These are phyloP conservation scores for Suillia variegata DNA, from an alignment of 2,888 invertebrate genomes.

Conservation along the genomic window DNA sequence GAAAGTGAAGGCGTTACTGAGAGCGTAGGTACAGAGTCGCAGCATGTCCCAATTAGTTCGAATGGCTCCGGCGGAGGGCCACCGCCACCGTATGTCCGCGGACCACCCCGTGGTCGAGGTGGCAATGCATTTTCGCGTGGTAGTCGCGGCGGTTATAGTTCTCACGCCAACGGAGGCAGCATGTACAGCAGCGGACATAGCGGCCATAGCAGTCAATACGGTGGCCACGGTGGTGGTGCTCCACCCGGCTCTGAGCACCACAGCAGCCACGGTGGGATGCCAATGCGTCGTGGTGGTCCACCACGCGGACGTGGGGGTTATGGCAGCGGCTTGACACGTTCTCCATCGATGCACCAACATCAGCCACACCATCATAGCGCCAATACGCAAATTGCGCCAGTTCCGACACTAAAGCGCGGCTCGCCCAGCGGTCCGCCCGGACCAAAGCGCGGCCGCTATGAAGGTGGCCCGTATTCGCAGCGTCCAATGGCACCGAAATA, in stretches of 20 bases:
- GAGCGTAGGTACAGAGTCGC: slow-evolving; percentile 29
- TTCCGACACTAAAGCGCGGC: slow-evolving; percentile 59
- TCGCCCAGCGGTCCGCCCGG: slow-evolving; percentile 58
- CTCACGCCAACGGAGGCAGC: slow-evolving; percentile 50
- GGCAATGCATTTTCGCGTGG: slow-evolving; percentile 49
- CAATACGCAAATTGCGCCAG: slow-evolving; percentile 59
- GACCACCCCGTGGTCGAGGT: slow-evolving; percentile 54
- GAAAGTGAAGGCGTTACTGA: slow-evolving; percentile 27
- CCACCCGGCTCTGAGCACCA: slow-evolving; percentile 39
- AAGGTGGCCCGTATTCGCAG: slow-evolving; percentile 57
- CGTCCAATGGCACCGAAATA: slow-evolving; percentile 59
- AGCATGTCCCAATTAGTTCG: slow-evolving; percentile 33
- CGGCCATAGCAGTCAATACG: slow-evolving; percentile 37
- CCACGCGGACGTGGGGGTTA: slow-evolving; percentile 59
- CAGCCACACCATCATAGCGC: too few relatives aligned
- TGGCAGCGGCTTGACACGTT: slow-evolving; percentile 54
- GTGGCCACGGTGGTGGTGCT: slow-evolving; percentile 7
- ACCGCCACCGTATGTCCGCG: slow-evolving; percentile 43
- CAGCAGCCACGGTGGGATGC: slow-evolving; percentile 49
- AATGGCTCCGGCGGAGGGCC: slow-evolving; percentile 31
- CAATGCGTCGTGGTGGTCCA: slow-evolving; percentile 51
- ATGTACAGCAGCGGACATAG: slow-evolving; percentile 45
- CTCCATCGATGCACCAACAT: slow-evolving; percentile 53
- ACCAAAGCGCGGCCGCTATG: slow-evolving; percentile 60
- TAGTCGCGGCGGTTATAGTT: slow-evolving; percentile 56